Evolutionary conservation across 2,888 invertebrate genomes (phyloP), one percentile per base, ranked within the genome.

Genomic region (Rhyacophila evoluta): DNA sequence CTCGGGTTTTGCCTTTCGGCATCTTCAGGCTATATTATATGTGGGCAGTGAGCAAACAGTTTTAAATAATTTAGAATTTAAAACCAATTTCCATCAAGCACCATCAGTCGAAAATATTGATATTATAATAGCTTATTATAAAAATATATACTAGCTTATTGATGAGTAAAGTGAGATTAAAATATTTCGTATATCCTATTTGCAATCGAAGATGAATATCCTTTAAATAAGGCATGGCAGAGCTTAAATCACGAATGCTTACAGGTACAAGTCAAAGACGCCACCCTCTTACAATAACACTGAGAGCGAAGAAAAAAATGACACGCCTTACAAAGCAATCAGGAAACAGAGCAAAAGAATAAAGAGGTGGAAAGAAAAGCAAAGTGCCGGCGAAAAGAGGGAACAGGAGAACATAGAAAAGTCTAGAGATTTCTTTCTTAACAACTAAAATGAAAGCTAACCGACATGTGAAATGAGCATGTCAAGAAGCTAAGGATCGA

Each of bases 381-480:
- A n/a, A 25, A 37, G 69, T 38, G 33, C 68, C 29, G 15, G 68
- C 68, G 69, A 28, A 69, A 69, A 28, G 69, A 39, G 38, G 25
- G 72, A 25, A 37, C 28, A 72, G 38, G 27, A 72, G 37, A 72
- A 37, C 36, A 10, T 25, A 27, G 27, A 69, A 69, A 8, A 25
- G 69, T 69, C 28, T 69, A n/a, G 25, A 27, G 36, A 37, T 37
- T 72, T 37, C 37, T 72, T 38, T 72, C 25, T 72, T 38, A 72
- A 72, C 36, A 72, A 38, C 37, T 37, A 78, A 74, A 76, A 76
- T 74, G 76, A 77, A 81, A 75, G 72, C 76, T 77, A 72, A 79
- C 72, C 72, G 79, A 81, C 79, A 78, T 81, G 80, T 80, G 79
- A 80, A 81, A 81, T 78, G 81, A 81, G 75, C 81, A 78, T 80